Percentiles rank a stretch among this genome's conserved stretches.
Conservation (phyloP, 1,140 invertebrate species). For the Ceratosolen solmsi region DNA sequence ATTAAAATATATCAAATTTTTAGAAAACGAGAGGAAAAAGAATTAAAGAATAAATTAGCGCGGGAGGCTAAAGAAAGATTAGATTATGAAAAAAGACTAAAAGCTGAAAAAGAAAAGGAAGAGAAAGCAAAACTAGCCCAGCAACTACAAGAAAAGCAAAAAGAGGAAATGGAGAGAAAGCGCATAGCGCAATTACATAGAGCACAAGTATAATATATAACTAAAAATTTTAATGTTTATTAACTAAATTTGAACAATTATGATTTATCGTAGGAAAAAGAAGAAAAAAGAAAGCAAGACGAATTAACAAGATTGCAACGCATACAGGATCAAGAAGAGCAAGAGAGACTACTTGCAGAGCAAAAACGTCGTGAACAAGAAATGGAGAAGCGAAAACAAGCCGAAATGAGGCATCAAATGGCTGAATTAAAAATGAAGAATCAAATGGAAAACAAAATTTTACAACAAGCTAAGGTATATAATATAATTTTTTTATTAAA, state of each 20-base stretch:
- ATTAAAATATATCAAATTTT: slow-evolving; percentile 39
- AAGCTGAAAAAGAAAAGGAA: slow-evolving; percentile 69
- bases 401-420: slow-evolving; percentile 61
- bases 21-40: slow-evolving; percentile 76
- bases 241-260: slow-evolving; percentile 15
- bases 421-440: slow-evolving; percentile 66
- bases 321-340: slow-evolving; percentile 73
- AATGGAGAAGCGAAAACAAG: slow-evolving; percentile 65
- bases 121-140: slow-evolving; percentile 66
- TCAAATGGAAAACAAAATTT: slow-evolving; percentile 55
- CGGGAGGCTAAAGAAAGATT: slow-evolving; percentile 75
- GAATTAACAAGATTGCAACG: slow-evolving; percentile 67
- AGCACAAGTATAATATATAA: slow-evolving; percentile 54
- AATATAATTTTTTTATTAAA: slow-evolving; percentile 25
- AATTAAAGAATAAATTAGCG: slow-evolving; percentile 75
- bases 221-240: background rate
- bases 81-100: slow-evolving; percentile 67
- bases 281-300: slow-evolving; percentile 71
- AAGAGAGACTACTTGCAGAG: slow-evolving; percentile 74
- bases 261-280: slow-evolving; percentile 66
- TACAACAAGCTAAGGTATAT: slow-evolving; percentile 60
- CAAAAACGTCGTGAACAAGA: slow-evolving; percentile 72
- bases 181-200: slow-evolving; percentile 61
- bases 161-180: slow-evolving; percentile 68
- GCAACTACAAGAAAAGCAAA: slow-evolving; percentile 63